Base-by-base conservation (phyloP, 2,888 invertebrate species). In the Globia sparganii region DNA sequence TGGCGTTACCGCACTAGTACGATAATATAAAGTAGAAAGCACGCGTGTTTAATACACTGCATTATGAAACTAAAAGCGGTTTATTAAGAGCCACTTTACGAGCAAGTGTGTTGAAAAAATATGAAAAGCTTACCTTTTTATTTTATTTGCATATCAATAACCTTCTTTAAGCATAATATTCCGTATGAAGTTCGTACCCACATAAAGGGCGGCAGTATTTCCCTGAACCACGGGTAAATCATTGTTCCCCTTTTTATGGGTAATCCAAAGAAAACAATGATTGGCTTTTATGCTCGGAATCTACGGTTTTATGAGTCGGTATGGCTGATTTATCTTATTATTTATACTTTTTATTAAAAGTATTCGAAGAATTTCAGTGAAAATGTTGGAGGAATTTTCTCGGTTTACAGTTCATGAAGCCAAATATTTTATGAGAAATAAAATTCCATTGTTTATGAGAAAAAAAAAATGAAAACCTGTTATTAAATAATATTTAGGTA, bases 211-310 rank as follows among this genome's bases (percentile, higher is more conserved):
- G 59, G 37, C 4, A 43, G 77, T 56, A 65, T 72, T 85, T 81
- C 77, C 72, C 71, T 71, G 53, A 65, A 73, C 67, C 68, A 65
- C 78, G 84, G 85, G 81, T 85, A 79, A 80, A 84, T 84, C 77
- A 83, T 86, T 83, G 82, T 87, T 85, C 73, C 77, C 75, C 73
- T 71, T 87, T 87, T 88, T 90, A 90, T 86, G 82, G 72, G 72
- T 79, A 83, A 86, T 88, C 83, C 73, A 77, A 84, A 83, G 78
- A 83, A 83, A 85, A 82, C 81, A 87, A 75, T 84, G 85, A 84
- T 86, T 80, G 59, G 18, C 25, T 72, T 78, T 84, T 77, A 82
- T 71, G 69, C 78, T 62, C 75, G 72, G 69, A 80, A 67, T 66
- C 71, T 73, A 75, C 73, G 66, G 74, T 72, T 88, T 88, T 90